These are phyloP conservation scores for Tachystola acroxantha DNA, from an alignment of 2,888 invertebrate genomes.

Conservation along the genomic window DNA sequence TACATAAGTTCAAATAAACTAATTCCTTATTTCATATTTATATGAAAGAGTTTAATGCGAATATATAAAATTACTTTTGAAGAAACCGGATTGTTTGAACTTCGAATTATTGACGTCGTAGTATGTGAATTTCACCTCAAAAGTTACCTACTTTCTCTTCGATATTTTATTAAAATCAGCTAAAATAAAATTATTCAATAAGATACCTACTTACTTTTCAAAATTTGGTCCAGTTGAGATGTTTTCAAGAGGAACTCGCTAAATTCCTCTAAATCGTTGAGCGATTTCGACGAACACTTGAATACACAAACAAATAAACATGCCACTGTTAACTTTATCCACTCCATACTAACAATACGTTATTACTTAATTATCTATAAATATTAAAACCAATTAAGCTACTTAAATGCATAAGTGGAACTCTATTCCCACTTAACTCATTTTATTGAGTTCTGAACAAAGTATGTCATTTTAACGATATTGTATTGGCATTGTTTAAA, in stretches of 20 bases:
- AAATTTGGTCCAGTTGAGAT: slow-evolving; percentile 58
- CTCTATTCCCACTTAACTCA: slow-evolving; percentile 15
- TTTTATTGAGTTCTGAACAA: slow-evolving; percentile 32
- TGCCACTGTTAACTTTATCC: slow-evolving; percentile 37
- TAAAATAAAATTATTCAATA: too few relatives aligned
- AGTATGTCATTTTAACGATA: slow-evolving; percentile 53
- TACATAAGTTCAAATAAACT: too few relatives aligned
- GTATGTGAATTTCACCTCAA: too few relatives aligned
- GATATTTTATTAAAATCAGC: too few relatives aligned
- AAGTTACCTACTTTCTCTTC: too few relatives aligned
- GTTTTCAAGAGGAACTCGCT: slow-evolving; percentile 56
- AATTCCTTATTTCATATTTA: too few relatives aligned
- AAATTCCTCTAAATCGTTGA: slow-evolving; percentile 62
- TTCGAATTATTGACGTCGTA: too few relatives aligned
- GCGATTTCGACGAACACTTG: slow-evolving; percentile 52
- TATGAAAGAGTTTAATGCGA: too few relatives aligned
- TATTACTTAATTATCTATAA: neutral
- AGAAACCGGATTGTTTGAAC: too few relatives aligned
- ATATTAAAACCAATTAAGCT: slow-evolving; percentile 15
- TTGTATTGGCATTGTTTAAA: slow-evolving; percentile 25
- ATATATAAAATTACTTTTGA: too few relatives aligned
- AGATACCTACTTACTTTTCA: slow-evolving; percentile 55
- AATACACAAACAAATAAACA: slow-evolving; percentile 43
- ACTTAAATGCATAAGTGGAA: slow-evolving; percentile 26
- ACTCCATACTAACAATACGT: slow-evolving; percentile 35